These are phyloP conservation scores for Clarias fuscus DNA, from an alignment of 2,797 vertebrate genomes.

Conservation along the genomic window DNA sequence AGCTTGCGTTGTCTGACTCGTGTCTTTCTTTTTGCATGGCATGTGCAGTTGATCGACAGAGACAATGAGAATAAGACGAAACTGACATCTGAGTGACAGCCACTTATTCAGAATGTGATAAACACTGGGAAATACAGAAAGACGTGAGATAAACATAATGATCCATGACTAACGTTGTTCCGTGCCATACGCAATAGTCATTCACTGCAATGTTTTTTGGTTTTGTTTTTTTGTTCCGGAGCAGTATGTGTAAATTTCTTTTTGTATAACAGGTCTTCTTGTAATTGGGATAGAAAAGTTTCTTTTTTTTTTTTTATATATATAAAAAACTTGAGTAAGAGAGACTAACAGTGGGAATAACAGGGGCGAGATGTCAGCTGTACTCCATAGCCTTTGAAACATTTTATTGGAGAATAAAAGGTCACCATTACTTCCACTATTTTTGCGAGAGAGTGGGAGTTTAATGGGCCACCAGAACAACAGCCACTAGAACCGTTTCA, in stretches of 20 bases:
- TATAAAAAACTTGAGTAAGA: background rate
- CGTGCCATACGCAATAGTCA: background rate
- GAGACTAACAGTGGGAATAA: constrained; percentile 11
- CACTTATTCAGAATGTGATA: background rate
- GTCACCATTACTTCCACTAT: background rate
- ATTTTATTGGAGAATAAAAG: constrained; percentile 24
- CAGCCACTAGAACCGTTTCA: background rate
- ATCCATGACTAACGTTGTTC: background rate
- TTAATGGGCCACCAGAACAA: background rate
- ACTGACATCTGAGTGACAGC: constrained; percentile 6
- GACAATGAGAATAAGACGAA: background rate
- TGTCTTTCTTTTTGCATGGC: constrained; percentile 1
- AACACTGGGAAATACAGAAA: background rate
- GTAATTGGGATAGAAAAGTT: background rate
- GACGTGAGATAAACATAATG: background rate
- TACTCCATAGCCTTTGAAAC: background rate
- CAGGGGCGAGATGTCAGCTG: background rate
- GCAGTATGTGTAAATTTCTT: background rate
- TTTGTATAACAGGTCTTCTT: background rate
- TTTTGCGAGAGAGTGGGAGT: background rate
- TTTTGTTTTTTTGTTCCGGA: background rate
- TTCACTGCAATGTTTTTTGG: too few relatives aligned
- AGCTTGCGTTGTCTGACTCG: background rate
- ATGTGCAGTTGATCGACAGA: background rate
- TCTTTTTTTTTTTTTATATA: too few relatives aligned